Evolutionary conservation across 1,140 invertebrate species (phyloP), one percentile per base, ranked within the genome.

Genomic region (Solenopsis invicta): DNA sequence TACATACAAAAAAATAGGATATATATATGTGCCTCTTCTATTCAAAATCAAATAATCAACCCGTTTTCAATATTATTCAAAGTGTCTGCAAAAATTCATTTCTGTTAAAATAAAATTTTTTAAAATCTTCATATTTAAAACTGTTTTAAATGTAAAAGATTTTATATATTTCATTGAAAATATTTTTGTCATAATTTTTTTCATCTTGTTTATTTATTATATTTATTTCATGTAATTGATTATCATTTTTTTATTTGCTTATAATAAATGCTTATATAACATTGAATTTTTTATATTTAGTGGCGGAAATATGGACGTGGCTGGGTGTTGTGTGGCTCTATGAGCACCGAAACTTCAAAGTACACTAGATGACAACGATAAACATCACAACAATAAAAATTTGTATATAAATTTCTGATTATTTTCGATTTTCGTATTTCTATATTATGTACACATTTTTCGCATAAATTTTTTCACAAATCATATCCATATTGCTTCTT

Each of bases 241-340:
- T 61, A 3, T 4, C 4, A 66, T 10, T 37, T 76, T 54, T 62
- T 64, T n/a, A 48, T 62, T 45, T 62, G 0, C 3, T 78, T 45
- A 18, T 24, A 34, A 21, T 45, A 41, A n/a, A 54, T 0, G 5
- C 5, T 48, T 69, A 12, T 16, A 21, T 24, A 45, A 64, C n/a
- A 1, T 72, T 9, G 16, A n/a, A 13, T 71, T 21, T 21, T 54
- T 56, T 74, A 37, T 34, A 45, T 85, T 45, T 72, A 93, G 93
- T 88, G 29, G 81, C 75, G 29, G 89, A 93, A 88, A 69, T 93
- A 16, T 93, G 93, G 93, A 86, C 89, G n/a, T 93, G 92, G 90
- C 37, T 93, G n/a, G 92, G 92, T 5, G 91, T 93, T 37, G 71
- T 93, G 48, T 87, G 85, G 12, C 82, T 93, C 10, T 93, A 92